phyloP scores from a whole-genome alignment of 2,113 vertebrate genomes.

The Chelonoidis abingdonii region DNA sequence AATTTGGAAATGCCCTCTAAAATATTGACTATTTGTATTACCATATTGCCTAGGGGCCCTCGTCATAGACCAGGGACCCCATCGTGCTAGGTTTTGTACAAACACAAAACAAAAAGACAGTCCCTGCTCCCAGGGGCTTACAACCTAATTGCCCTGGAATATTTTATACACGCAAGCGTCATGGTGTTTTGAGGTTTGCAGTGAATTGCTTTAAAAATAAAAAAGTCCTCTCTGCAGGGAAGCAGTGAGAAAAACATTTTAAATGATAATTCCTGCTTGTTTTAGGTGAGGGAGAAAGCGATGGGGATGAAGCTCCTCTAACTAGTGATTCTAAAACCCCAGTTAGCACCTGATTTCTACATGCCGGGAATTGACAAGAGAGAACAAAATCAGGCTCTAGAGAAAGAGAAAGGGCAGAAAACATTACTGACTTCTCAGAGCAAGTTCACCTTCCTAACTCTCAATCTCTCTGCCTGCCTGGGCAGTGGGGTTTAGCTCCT shows the following conservation, averaged over 20 bases:
- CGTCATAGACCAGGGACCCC: not conserved
- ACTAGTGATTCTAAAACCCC: not conserved
- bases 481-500: not conserved
- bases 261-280: not conserved
- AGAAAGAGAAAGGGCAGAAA: not conserved
- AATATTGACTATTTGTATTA: not conserved
- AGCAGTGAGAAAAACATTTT: not conserved
- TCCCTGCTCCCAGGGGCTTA: not conserved
- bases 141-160: not conserved
- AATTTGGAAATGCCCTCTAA: not conserved
- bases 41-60: not conserved
- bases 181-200: not conserved
- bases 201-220: not conserved
- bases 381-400: not conserved
- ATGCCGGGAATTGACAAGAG: not conserved
- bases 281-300: not conserved
- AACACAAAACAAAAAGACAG: not conserved
- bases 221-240: not conserved
- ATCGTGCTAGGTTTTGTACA: not conserved
- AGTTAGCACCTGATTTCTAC: too few species aligned
- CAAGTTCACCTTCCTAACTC: not conserved
- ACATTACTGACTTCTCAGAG: not conserved
- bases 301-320: not conserved
- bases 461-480: not conserved
- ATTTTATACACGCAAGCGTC: not conserved